These are phyloP conservation scores for Phyllotreta cruciferae DNA, from an alignment of 2,888 invertebrate species.

Conservation along the genomic window DNA sequence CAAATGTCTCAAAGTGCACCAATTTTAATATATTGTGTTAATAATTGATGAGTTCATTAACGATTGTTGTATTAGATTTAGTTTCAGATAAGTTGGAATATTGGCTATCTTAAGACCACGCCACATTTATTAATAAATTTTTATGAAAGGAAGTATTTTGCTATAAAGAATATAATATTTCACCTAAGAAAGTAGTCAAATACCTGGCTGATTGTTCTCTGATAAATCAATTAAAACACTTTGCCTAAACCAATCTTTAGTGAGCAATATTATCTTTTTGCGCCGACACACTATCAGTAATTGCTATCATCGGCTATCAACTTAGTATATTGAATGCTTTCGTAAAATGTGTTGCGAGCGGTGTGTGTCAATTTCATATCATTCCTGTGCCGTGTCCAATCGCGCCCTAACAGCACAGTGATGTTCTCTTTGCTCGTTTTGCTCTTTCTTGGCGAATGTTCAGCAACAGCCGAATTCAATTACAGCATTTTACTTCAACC, in stretches of 20 bases:
- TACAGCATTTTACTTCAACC: slow-evolving; percentile 41
- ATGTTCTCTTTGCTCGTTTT: slow-evolving; percentile 40
- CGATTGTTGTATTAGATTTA: too few species aligned
- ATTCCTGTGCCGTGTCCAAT: slow-evolving; percentile 39
- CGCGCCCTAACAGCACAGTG: slow-evolving; percentile 36
- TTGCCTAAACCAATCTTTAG: slow-evolving; percentile 42
- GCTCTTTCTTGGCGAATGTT: slow-evolving; percentile 36
- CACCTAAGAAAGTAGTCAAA: slow-evolving; percentile 21
- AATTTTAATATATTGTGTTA: too few species aligned
- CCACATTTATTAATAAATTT: too few species aligned
- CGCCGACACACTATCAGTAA: slow-evolving; percentile 55
- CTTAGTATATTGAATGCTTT: slow-evolving; percentile 49
- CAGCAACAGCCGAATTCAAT: slow-evolving; percentile 40
- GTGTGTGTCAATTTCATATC: slow-evolving; percentile 38
- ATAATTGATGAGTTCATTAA: too few species aligned
- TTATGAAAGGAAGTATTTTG: too few species aligned
- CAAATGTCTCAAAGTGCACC: too few species aligned
- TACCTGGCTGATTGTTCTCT: slow-evolving; percentile 29
- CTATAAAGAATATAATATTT: too few species aligned
- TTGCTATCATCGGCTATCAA: slow-evolving; percentile 53
- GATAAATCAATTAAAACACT: slow-evolving; percentile 39
- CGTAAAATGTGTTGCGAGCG: slow-evolving; percentile 49
- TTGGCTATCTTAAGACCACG: too few species aligned
- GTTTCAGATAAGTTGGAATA: too few species aligned
- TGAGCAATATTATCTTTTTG: slow-evolving; percentile 44